Evolutionary conservation across 2,888 invertebrate species (phyloP).

Genomic region (Pharmacophagus antenor): DNA sequence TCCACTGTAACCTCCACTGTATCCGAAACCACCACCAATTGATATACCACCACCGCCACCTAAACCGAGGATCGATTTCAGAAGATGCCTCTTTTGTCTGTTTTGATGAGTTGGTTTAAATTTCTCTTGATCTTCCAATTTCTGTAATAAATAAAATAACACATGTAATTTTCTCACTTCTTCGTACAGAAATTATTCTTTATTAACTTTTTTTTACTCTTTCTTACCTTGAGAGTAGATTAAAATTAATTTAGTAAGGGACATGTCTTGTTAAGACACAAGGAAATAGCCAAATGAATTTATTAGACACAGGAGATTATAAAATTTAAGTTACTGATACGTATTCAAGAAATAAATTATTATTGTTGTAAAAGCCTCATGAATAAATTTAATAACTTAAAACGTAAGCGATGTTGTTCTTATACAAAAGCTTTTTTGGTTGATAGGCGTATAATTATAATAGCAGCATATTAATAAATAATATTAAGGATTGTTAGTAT

Average conservation of each 20-base stretch:
- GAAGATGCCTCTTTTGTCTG: constrained; percentile 58
- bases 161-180: neutral
- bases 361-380: neutral
- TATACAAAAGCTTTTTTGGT: neutral
- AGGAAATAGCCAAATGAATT: neutral
- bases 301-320: neutral
- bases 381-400: neutral
- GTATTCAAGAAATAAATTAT: constrained; percentile 1
- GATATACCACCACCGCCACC: constrained; percentile 37
- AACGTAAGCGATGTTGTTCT: neutral
- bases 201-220: too few relatives aligned
- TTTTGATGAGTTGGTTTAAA: constrained; percentile 40
- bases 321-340: neutral
- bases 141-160: constrained; percentile 45
- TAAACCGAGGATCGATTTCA: constrained; percentile 44
- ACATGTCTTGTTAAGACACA: neutral
- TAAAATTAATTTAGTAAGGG: neutral
- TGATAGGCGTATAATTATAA: neutral
- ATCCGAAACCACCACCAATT: constrained; percentile 43
- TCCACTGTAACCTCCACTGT: constrained; percentile 41
- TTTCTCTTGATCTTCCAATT: constrained; percentile 65
- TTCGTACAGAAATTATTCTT: neutral
- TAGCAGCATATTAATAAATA: too few relatives aligned
- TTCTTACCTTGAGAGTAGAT: neutral
- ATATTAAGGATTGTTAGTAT: too few relatives aligned